Evolutionary conservation across 2,797 vertebrate species (phyloP).

Genomic region (Cephalopachus bancanus): DNA sequence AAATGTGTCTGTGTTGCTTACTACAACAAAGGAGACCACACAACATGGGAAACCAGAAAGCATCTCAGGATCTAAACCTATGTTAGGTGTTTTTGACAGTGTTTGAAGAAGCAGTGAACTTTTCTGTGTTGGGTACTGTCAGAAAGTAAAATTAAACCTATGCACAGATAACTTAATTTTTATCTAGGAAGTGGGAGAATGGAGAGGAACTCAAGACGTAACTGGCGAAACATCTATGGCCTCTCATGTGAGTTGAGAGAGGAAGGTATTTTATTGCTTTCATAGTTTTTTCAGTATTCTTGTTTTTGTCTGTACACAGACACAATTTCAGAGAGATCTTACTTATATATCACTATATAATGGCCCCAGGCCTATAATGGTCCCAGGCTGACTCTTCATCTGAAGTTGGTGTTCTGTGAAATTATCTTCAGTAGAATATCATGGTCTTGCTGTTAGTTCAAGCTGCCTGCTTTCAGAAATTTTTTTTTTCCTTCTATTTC

Average conservation of each 20-base stretch:
- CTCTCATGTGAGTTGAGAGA: not conserved
- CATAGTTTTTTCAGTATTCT: not conserved
- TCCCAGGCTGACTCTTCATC: not conserved
- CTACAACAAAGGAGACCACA: not conserved
- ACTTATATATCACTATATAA: not conserved
- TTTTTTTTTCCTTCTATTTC: not conserved
- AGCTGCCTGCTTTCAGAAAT: not conserved
- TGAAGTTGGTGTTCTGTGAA: not conserved
- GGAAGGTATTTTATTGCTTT: not conserved
- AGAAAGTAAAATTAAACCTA: not conserved
- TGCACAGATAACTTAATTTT: not conserved
- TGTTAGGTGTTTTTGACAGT: not conserved
- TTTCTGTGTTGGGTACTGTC: not conserved
- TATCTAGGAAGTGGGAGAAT: not conserved
- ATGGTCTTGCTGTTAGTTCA: not conserved
- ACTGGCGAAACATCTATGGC: not conserved
- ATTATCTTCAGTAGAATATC: no score
- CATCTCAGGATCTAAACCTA: not conserved
- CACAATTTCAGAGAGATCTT: not conserved
- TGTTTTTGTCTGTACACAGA: not conserved
- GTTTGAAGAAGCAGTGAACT: not conserved
- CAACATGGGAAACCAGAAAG: not conserved
- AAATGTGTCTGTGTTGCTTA: not conserved
- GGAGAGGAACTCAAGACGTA: not conserved
- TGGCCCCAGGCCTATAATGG: not conserved